These are phyloP conservation scores for Odontamblyopus rebecca DNA, from an alignment of 2,797 vertebrate species.

Conservation along the genomic window DNA sequence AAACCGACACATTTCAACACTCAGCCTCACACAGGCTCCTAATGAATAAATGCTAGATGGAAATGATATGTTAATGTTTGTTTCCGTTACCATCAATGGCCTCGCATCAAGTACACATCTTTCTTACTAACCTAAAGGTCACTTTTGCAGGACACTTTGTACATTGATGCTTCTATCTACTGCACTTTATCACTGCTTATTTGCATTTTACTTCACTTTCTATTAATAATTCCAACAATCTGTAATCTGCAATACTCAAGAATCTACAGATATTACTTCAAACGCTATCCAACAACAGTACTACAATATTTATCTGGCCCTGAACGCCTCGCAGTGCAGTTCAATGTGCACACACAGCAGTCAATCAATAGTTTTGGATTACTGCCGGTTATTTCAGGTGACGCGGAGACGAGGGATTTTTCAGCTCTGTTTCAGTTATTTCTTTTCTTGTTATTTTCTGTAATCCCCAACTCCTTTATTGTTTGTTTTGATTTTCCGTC, in stretches of 20 bases:
- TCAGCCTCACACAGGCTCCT: no score
- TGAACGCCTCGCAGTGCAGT: slow-evolving; percentile 37
- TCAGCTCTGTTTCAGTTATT: slow-evolving; percentile 9
- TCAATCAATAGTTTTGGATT: slow-evolving; percentile 71
- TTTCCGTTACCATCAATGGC: neutral
- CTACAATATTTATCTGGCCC: slow-evolving; percentile 57
- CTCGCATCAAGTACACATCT: neutral
- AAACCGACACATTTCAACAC: no score
- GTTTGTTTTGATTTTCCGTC: slow-evolving; percentile 86
- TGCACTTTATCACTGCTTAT: neutral
- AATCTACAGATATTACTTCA: neutral
- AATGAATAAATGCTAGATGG: no score
- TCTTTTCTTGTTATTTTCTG: slow-evolving; percentile 61
- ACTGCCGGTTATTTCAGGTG: slow-evolving; percentile 62
- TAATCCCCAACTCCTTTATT: slow-evolving; percentile 74
- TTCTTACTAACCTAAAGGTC: neutral
- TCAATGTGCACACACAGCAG: slow-evolving; percentile 61
- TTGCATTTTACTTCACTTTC: neutral
- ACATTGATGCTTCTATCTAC: neutral
- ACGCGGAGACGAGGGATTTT: slow-evolving; percentile 57
- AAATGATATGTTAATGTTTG: neutral
- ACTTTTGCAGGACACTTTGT: neutral
- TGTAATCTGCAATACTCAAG: neutral
- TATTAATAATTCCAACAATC: neutral
- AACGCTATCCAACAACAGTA: slow-evolving; percentile 25